Conservation (phyloP, 2,888 invertebrate genomes). For the Malthinus seriepunctatus region DNA sequence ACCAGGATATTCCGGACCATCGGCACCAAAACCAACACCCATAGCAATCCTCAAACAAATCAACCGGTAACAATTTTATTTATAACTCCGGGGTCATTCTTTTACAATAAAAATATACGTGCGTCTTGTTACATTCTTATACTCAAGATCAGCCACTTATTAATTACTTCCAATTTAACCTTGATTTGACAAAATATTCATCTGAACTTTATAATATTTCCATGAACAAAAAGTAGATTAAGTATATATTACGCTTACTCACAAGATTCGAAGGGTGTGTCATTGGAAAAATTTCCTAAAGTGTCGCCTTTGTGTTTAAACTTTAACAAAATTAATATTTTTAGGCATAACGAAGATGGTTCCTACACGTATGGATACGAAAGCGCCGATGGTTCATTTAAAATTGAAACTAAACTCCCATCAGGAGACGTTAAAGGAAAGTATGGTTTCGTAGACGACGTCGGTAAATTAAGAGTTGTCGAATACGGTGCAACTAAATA, state of each 20-base stretch:
- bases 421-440: conserved; percentile 87
- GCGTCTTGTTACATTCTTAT: not conserved
- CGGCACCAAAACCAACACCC: conserved; percentile 61
- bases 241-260: no score
- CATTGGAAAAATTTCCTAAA: not conserved
- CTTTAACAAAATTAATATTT: not conserved
- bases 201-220: not conserved
- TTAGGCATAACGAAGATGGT: conserved; percentile 84
- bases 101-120: not conserved
- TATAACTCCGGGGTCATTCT: not conserved
- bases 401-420: conserved; percentile 83
- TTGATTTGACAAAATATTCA: not conserved
- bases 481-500: conserved; percentile 89
- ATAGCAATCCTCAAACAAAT: conserved; percentile 86
- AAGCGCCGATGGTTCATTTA: conserved; percentile 85
- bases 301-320: no score
- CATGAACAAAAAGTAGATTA: no score
- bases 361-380: conserved; percentile 92
- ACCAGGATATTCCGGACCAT: conserved; percentile 52
- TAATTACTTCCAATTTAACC: not conserved
- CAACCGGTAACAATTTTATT: conserved; percentile 63
- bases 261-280: not conserved
- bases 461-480: conserved; percentile 78
- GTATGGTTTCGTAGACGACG: conserved; percentile 86
- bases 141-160: conserved; percentile 4